These are phyloP conservation scores for Heptranchias perlo DNA, from an alignment of 2,113 vertebrate species.

Conservation along the genomic window DNA sequence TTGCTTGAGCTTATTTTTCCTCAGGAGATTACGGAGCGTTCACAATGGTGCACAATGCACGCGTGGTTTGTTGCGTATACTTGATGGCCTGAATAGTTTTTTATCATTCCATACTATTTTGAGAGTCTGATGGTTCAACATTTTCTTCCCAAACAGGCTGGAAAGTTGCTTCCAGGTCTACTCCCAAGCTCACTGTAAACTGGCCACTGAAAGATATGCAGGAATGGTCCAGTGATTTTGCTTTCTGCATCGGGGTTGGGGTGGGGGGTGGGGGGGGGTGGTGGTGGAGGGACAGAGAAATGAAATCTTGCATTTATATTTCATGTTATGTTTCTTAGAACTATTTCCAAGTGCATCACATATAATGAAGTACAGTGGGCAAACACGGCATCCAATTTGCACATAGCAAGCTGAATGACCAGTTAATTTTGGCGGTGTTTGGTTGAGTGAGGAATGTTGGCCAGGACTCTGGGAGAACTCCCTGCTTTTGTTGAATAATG, in stretches of 20 bases:
- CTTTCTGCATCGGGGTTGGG: not conserved
- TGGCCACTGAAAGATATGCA: not conserved
- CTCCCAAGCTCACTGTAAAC: not conserved
- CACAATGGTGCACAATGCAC: not conserved
- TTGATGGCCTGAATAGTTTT: not conserved
- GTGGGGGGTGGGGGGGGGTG: too few relatives aligned
- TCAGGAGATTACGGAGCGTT: too few relatives aligned
- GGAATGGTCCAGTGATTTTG: not conserved
- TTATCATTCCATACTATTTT: not conserved
- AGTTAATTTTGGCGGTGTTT: not conserved
- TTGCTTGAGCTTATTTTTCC: not conserved
- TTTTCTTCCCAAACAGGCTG: not conserved
- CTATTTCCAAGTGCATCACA: not conserved
- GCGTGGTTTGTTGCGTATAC: not conserved
- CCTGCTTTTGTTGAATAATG: not conserved
- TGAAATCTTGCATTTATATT: not conserved
- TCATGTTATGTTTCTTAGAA: not conserved
- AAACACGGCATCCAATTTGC: not conserved
- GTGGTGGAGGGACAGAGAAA: not conserved
- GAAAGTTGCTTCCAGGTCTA: not conserved
- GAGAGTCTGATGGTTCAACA: too few relatives aligned
- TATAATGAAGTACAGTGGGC: not conserved
- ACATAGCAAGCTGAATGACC: not conserved
- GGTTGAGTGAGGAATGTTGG: not conserved
- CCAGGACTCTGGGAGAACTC: not conserved